Evolutionary conservation across 2,113 vertebrate genomes (phyloP).

Genomic region (Salvelinus alpinus): DNA sequence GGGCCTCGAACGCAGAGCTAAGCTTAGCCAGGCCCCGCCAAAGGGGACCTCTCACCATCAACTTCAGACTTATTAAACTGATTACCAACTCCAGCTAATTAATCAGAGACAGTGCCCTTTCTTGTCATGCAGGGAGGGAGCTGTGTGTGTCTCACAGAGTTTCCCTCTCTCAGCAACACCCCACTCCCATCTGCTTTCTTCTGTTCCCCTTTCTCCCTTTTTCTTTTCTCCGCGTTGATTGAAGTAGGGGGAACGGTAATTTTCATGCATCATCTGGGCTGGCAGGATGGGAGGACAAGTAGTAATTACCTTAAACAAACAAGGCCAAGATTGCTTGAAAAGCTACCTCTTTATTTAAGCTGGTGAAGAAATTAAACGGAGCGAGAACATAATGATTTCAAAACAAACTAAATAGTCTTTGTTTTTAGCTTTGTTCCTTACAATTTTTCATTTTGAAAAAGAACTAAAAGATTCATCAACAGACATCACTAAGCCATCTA

Average conservation of each 20-base stretch:
- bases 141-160: constrained; percentile 58
- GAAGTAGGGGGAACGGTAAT: constrained; percentile 80
- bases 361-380: constrained; percentile 61
- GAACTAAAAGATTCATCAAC: neutral
- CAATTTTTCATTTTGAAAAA: neutral
- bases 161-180: constrained; percentile 57
- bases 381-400: constrained; percentile 51
- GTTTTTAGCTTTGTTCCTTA: constrained; percentile 44
- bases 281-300: constrained; percentile 78
- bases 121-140: constrained; percentile 75
- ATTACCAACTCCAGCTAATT: constrained; percentile 86
- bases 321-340: constrained; percentile 73
- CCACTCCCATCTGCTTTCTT: constrained; percentile 63
- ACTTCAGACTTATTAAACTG: constrained; percentile 81
- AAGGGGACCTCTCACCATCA: constrained; percentile 79
- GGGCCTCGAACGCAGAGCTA: constrained; percentile 68
- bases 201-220: constrained; percentile 72
- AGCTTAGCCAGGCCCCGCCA: constrained; percentile 66
- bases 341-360: constrained; percentile 70
- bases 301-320: constrained; percentile 90
- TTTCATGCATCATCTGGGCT: constrained; percentile 84
- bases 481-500: neutral
- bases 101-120: constrained; percentile 81
- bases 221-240: constrained; percentile 74
- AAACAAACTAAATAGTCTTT: constrained; percentile 55